Conservation (phyloP, 2,113 vertebrate genomes). For the Upupa epops region DNA sequence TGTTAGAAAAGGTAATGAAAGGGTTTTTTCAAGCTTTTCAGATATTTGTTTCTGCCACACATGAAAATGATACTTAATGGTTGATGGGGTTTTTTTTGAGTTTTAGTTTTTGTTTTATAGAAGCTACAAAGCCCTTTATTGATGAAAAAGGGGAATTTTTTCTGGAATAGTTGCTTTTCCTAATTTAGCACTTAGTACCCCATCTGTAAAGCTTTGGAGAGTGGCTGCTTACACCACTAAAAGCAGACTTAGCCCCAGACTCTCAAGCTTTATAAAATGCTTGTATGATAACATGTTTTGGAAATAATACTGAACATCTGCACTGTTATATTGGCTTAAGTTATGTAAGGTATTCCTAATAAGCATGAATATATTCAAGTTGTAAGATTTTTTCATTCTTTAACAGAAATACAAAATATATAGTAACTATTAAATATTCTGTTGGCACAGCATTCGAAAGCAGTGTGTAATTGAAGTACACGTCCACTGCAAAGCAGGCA, state of each 20-base stretch:
- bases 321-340: background rate
- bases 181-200: background rate
- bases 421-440: background rate
- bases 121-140: background rate
- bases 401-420: background rate
- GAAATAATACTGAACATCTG: background rate
- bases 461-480: slow-evolving; percentile 9
- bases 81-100: background rate
- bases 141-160: background rate
- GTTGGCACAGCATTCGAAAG: background rate
- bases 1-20: slow-evolving; percentile 87
- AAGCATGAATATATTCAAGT: background rate
- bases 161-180: background rate
- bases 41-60: background rate
- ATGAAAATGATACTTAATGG: rapidly evolving
- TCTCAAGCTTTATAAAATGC: background rate
- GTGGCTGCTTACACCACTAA: background rate
- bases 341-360: background rate
- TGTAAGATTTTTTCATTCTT: background rate
- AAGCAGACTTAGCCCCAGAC: background rate
- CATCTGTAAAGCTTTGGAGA: background rate
- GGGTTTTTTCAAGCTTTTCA: background rate
- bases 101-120: background rate
- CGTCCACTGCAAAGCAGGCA: background rate
- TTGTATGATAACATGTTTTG: background rate